Evolutionary conservation across 2,797 vertebrate species (phyloP), one percentile per base, ranked within the genome.

Genomic region (Falco biarmicus): DNA sequence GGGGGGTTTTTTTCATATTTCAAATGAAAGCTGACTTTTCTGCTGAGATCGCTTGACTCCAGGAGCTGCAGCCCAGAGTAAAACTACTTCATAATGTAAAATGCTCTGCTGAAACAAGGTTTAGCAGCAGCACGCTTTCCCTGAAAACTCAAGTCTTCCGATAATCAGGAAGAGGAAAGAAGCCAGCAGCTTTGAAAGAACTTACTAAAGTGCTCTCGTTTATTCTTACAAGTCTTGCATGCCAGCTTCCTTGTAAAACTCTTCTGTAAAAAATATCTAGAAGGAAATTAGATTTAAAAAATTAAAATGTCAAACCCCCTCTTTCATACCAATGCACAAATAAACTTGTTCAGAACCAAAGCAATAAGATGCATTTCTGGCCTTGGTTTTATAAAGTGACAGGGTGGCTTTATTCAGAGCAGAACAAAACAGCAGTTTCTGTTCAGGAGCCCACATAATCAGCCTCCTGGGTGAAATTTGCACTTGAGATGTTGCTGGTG

Each of bases 221-320:
- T 87, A 70, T 84, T 80, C 84, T 74, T 70, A 21, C 75, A 15
- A 47, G n/a, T 14, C 59, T 76, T 34, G 56, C 89, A 29, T 26
- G 87, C 91, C 91, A 89, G 71, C 82, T 66, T 80, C 84, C 87
- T 90, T 57, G 64, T 90, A 87, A 96, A 94, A 81, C 32, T 56
- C 84, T 56, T 51, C 75, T 76, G 60, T 66, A 84, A 91, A 60
- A 84, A 69, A 75, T 18, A 66, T 19, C 92, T 65, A 66, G 56
- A 56, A 94, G 88, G 85, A 95, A 91, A 95, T 93, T 43, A 84
- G 90, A 88, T 87, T 79, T 13, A 8, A 41, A 51, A 45, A 39
- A 57, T 24, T 12, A 45, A 32, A 43, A 34, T 4, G 15, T 60
- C 60, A 21, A 66, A 7, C 4, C 2, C 5, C 6, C 8, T 32